Conservation (phyloP, 2,888 invertebrate genomes). For the Athrips mouffetella region DNA sequence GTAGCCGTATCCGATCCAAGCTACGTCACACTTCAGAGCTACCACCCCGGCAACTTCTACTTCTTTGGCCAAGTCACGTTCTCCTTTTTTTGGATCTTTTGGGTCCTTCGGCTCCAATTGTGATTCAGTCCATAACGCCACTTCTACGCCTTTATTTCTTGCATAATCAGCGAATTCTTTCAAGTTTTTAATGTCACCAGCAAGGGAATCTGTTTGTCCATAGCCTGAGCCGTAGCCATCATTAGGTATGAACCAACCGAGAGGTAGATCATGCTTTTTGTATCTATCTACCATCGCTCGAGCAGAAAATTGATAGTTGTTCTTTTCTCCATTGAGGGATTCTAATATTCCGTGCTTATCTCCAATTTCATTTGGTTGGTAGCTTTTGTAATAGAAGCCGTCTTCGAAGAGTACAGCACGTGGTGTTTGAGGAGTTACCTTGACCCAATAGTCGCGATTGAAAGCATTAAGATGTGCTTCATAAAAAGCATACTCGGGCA, state of each 20-base stretch:
- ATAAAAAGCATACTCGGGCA: conserved; percentile 67
- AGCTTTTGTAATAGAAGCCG: conserved; percentile 60
- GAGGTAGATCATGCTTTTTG: conserved; percentile 56
- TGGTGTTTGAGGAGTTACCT: conserved; percentile 39
- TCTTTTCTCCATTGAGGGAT: conserved; percentile 65
- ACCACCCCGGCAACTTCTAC: conserved; percentile 53
- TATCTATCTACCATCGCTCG: conserved; percentile 70
- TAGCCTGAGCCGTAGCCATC: conserved; percentile 71
- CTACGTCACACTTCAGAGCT: conserved; percentile 69
- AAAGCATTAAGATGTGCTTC: conserved; percentile 68
- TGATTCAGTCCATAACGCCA: conserved; percentile 67
- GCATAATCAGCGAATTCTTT: conserved; percentile 56
- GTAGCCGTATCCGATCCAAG: conserved; percentile 67
- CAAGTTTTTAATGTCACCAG: conserved; percentile 63
- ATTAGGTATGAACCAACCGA: conserved; percentile 70
- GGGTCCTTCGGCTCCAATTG: conserved; percentile 60
- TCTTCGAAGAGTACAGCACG: conserved; percentile 63
- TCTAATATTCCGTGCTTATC: conserved; percentile 57
- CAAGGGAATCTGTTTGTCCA: conserved; percentile 61
- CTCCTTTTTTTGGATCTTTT: conserved; percentile 61
- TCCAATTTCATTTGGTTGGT: conserved; percentile 52
- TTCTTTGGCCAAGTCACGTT: conserved; percentile 63
- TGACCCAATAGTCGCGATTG: conserved; percentile 70
- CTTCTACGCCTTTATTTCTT: conserved; percentile 54
- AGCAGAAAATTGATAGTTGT: conserved; percentile 70